phyloP scores from a whole-genome alignment of 2,113 vertebrate genomes.

The Xiphias gladius region DNA sequence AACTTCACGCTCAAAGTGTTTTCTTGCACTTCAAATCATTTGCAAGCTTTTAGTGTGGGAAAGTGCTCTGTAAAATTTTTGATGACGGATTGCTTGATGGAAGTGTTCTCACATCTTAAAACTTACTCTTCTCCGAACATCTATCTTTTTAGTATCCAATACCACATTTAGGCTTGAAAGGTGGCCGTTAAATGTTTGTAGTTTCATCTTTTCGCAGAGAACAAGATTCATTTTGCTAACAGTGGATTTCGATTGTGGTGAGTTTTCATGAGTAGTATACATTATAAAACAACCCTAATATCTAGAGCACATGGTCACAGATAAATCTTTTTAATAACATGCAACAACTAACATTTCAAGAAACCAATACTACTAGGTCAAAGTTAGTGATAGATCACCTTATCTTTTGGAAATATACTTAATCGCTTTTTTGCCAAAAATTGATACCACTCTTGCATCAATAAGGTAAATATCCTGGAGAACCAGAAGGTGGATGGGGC shows the following conservation, averaged over 20 bases:
- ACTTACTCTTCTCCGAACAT: background rate
- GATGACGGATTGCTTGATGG: constrained; percentile 21
- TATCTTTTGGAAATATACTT: no score
- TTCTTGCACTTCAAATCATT: constrained; percentile 24
- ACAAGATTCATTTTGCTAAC: background rate
- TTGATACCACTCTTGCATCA: background rate
- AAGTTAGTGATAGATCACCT: no score
- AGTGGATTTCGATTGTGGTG: background rate
- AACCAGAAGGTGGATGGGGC: no score
- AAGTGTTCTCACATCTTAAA: constrained; percentile 1
- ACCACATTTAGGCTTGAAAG: background rate
- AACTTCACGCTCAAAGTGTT: constrained; percentile 22
- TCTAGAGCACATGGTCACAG: background rate
- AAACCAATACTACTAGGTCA: background rate
- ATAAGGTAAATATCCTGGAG: no score
- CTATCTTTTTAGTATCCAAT: constrained; percentile 20
- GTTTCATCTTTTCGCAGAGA: background rate
- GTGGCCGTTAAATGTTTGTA: background rate
- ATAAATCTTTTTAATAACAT: background rate
- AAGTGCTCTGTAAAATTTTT: constrained; percentile 12
- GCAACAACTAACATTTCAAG: background rate
- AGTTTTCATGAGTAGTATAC: background rate
- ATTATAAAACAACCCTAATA: background rate
- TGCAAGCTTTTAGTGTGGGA: background rate
- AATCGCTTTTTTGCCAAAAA: background rate